phyloP scores from a whole-genome alignment of 2,888 invertebrate genomes.

The Zhuqinia jingwanae region DNA sequence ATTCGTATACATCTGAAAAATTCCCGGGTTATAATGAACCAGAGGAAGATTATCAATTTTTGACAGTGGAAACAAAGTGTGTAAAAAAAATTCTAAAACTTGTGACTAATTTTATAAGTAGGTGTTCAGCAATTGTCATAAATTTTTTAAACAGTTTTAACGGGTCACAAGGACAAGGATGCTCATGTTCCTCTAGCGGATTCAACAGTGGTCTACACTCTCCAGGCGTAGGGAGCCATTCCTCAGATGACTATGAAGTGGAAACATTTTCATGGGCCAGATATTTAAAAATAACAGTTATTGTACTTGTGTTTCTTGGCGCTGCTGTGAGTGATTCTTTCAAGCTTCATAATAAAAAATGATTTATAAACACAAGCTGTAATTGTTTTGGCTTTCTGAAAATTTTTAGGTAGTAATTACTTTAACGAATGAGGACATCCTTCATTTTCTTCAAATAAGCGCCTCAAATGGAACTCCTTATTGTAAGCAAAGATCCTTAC shows the following conservation, averaged over 20 bases:
- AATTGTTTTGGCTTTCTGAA: background rate
- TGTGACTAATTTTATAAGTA: too few species aligned
- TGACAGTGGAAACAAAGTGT: conserved; percentile 70
- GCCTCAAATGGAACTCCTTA: conserved; percentile 61
- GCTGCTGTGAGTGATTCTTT: conserved; percentile 73
- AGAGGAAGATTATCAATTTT: conserved; percentile 60
- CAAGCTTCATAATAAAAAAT: background rate
- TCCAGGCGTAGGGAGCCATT: conserved; percentile 63
- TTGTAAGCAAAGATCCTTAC: conserved; percentile 68
- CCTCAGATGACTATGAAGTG: conserved; percentile 72
- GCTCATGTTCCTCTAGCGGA: conserved; percentile 60
- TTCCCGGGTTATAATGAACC: background rate
- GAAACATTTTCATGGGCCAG: conserved; percentile 74
- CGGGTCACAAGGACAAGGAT: background rate
- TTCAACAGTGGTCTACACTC: conserved; percentile 73
- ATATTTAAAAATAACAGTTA: conserved; percentile 74
- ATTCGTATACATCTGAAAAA: conserved; percentile 1
- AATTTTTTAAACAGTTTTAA: too few species aligned
- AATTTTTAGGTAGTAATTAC: conserved; percentile 73
- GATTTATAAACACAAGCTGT: too few species aligned
- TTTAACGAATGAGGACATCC: conserved; percentile 69
- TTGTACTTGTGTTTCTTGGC: conserved; percentile 68
- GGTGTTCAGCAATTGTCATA: too few species aligned
- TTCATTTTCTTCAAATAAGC: conserved; percentile 71
- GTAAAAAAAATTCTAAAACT: too few species aligned